Conservation (phyloP, 2,113 vertebrate genomes). For the Phylloscopus trochiloides region DNA sequence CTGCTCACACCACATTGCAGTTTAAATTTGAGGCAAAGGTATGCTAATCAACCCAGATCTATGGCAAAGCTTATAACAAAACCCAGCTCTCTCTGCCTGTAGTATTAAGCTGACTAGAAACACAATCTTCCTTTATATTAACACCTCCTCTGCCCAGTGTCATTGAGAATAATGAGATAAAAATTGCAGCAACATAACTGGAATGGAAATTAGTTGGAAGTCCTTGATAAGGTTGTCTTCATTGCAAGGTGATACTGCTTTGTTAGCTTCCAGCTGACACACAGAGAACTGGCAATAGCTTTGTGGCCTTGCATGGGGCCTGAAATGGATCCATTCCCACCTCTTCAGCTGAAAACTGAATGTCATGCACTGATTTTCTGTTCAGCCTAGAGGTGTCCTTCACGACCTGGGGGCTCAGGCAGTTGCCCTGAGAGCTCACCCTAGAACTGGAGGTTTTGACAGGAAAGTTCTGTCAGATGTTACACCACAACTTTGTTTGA, state of each 20-base stretch:
- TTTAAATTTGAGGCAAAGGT: background rate
- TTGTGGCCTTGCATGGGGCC: background rate
- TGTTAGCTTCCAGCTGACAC: background rate
- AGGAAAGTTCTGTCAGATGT: conserved; percentile 18
- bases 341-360: background rate
- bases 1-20: background rate
- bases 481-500: conserved; percentile 32
- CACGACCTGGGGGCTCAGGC: background rate
- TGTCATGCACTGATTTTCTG: background rate
- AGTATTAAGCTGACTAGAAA: background rate
- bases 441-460: background rate
- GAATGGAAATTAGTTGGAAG: background rate
- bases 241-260: background rate
- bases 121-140: background rate
- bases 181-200: background rate
- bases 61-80: background rate
- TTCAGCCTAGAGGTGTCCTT: background rate
- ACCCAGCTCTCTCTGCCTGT: background rate
- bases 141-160: background rate
- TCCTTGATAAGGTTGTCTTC: background rate
- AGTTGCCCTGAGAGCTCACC: background rate
- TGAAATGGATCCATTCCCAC: background rate
- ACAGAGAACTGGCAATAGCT: background rate
- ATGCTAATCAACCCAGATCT: background rate
- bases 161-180: conserved; percentile 22